These are phyloP conservation scores for Sphaerophoria rueppellii DNA, from an alignment of 2,888 invertebrate species.

Conservation along the genomic window DNA sequence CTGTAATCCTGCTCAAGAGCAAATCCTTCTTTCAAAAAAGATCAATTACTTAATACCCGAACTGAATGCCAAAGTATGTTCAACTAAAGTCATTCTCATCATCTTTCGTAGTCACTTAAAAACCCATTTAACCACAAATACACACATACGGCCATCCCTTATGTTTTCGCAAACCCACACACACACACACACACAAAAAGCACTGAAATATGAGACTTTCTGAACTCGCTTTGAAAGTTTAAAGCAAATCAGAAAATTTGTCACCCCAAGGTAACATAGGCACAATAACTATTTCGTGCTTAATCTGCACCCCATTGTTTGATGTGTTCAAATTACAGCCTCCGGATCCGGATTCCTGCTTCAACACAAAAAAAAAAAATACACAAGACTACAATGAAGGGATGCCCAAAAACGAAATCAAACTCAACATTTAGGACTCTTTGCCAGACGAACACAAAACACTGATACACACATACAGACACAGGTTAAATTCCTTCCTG, in stretches of 20 bases:
- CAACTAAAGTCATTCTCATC: conserved; percentile 19
- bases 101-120: conserved; percentile 18
- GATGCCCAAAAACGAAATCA: neutral
- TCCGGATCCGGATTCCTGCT: conserved; percentile 36
- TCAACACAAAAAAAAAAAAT: conserved; percentile 3
- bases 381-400: neutral
- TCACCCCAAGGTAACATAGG: conserved; percentile 63
- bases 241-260: conserved; percentile 67
- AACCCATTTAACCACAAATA: conserved; percentile 30
- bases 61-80: conserved; percentile 13
- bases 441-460: conserved; percentile 21
- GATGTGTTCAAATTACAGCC: conserved; percentile 66
- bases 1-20: neutral
- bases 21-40: conserved; percentile 1
- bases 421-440: no score
- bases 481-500: neutral
- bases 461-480: conserved; percentile 8
- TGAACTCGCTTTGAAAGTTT: conserved; percentile 26
- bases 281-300: conserved; percentile 62
- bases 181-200: neutral
- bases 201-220: neutral
- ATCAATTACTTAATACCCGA: conserved; percentile 28
- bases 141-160: neutral
- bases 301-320: conserved; percentile 68
- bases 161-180: conserved; percentile 6